Conservation (phyloP, 2,113 vertebrate species). For the Trematocara variabile region DNA sequence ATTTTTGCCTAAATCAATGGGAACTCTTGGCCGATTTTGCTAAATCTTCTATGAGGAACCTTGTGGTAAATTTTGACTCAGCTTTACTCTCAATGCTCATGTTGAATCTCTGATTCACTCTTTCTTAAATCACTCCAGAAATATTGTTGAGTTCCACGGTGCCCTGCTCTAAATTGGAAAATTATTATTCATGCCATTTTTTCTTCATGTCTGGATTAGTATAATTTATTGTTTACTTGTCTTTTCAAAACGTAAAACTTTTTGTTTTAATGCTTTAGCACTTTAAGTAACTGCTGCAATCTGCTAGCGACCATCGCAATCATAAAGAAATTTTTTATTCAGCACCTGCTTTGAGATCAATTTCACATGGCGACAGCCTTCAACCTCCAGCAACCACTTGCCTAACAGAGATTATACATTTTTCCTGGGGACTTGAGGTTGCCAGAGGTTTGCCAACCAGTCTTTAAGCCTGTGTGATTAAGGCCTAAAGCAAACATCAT, state of each 20-base stretch:
- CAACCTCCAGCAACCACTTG: background rate
- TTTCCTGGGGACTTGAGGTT: background rate
- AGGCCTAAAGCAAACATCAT: background rate
- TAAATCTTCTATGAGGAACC: background rate
- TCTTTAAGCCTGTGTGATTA: background rate
- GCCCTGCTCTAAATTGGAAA: background rate
- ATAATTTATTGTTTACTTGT: background rate
- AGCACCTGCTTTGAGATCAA: fast-evolving
- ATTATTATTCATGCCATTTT: background rate
- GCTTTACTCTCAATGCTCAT: background rate
- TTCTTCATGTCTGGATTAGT: background rate
- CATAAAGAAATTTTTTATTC: background rate
- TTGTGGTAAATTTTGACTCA: background rate
- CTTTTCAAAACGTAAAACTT: background rate
- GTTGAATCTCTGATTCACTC: background rate
- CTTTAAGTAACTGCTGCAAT: background rate
- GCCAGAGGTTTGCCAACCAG: background rate
- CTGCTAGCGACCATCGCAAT: background rate
- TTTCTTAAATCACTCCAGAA: background rate
- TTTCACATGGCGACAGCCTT: background rate
- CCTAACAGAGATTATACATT: background rate
- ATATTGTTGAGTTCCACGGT: background rate
- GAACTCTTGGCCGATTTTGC: background rate
- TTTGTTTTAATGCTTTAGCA: background rate
- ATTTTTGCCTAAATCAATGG: background rate